Conservation (phyloP, 2,888 invertebrate species). For the Gryllus longicercus region DNA sequence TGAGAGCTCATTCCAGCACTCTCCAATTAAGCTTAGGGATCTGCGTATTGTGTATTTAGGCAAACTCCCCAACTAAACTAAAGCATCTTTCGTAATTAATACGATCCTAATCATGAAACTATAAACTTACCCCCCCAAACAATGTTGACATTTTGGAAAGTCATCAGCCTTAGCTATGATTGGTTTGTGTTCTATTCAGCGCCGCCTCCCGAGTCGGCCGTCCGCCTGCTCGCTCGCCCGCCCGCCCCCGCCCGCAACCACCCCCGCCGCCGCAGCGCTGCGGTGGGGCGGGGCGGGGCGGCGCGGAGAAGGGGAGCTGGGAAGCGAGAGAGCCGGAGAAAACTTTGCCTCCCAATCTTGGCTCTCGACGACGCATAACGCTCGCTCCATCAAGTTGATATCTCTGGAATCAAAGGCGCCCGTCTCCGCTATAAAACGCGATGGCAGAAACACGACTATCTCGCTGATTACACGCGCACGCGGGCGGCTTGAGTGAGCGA, state of each 20-base stretch:
- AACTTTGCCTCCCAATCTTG: conserved; percentile 4
- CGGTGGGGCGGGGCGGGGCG: conserved; percentile 23
- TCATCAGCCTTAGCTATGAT: conserved; percentile 20
- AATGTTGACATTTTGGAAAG: conserved; percentile 22
- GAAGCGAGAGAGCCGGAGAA: neutral
- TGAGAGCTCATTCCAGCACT: conserved; percentile 26
- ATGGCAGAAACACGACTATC: neutral
- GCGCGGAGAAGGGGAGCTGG: neutral
- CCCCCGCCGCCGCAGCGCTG: conserved; percentile 22
- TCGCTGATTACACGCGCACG: neutral
- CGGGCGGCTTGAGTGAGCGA: no score
- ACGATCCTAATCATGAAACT: conserved; percentile 23
- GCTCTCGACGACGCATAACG: neutral
- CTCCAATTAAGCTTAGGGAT: conserved; percentile 36
- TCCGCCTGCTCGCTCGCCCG: no score
- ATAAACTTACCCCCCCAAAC: conserved; percentile 18
- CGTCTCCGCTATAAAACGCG: neutral
- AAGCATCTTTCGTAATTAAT: conserved; percentile 24
- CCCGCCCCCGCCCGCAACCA: neutral
- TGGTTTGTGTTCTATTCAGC: conserved; percentile 22
- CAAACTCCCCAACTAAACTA: conserved; percentile 21
- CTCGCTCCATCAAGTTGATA: neutral
- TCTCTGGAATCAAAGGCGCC: neutral
- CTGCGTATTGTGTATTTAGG: conserved; percentile 35
- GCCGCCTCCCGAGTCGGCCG: neutral